Base-by-base conservation (phyloP, 2,888 invertebrate species). In the Xanthorhoe designata region DNA sequence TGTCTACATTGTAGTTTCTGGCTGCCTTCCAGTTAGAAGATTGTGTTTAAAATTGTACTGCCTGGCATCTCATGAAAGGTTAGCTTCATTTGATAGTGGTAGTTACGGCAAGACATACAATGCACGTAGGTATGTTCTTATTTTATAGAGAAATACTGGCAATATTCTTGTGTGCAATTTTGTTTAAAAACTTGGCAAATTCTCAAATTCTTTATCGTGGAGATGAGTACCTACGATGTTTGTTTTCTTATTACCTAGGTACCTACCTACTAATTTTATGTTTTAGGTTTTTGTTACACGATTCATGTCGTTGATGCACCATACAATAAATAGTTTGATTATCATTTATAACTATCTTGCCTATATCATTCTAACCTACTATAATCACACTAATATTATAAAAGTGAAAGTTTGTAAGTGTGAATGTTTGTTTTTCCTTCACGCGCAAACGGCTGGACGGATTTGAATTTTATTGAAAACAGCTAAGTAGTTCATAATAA, bases 1-100 rank as follows among this genome's bases (percentile, higher is more conserved):
- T 70, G 75, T 71, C 87, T 77, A 90, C 90, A 88, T 78, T 90
- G 89, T 88, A 88, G 84, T 84, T 81, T 76, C 89, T 91, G 91
- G 92, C 91, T 82, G 64, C 67, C 74, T 79, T 92, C 92, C 92
- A 92, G 88, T 78, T 86, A 80, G 78, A 72, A 88, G 84, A 91
- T 90, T 89, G 88, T 87, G 83, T 85, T 82, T 80, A 83, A 87
- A 89, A 88, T 89, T 88, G 85, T 85, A 80, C 78, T 68, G 47
- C 75, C 84, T 59, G 55, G 77, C 84, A 81, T 88, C 78, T 81
- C 81, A 79, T 80, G 81, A 84, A 84, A 83, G 78, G 79, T 80
- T 76, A 72, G 71, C 67, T 64, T 70, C 64, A 69, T 68, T 69
- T 76, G 75, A 78, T 76, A 75, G 73, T 73, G 64, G 61, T 71